Evolutionary conservation across 2,888 invertebrate species (phyloP).

Genomic region (Tridacna gigas): DNA sequence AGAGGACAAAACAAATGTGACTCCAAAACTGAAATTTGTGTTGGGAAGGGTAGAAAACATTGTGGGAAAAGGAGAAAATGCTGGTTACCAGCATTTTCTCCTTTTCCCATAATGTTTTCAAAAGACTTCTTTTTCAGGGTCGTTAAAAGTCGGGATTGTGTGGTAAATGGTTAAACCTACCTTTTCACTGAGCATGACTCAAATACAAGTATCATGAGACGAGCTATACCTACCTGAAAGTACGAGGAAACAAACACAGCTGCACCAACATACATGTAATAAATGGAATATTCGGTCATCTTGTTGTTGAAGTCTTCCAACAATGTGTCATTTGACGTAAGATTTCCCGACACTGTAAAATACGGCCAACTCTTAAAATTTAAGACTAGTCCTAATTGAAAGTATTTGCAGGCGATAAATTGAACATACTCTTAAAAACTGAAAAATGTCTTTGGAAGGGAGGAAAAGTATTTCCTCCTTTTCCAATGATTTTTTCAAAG

Average conservation of each 20-base stretch:
- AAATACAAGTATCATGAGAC: not conserved
- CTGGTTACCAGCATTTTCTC: no score
- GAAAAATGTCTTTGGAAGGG: not conserved
- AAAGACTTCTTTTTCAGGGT: no score
- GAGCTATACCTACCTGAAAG: constrained; percentile 65
- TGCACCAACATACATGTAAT: constrained; percentile 86
- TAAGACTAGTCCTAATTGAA: not conserved
- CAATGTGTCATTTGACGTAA: not conserved
- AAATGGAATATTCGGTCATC: constrained; percentile 72
- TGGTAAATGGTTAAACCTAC: no score
- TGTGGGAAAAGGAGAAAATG: no score
- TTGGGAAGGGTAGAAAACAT: no score
- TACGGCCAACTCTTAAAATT: not conserved
- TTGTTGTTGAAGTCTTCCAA: constrained; percentile 66
- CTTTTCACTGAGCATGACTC: no score
- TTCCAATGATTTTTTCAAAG: no score
- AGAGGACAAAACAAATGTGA: no score
- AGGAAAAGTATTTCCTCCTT: not conserved
- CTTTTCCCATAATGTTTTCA: no score
- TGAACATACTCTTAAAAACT: not conserved
- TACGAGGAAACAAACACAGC: constrained; percentile 85
- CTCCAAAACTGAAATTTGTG: no score
- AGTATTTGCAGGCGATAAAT: not conserved
- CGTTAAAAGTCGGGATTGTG: no score
- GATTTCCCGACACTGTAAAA: not conserved